Evolutionary conservation across 2,888 invertebrate species (phyloP), one percentile per base, ranked within the genome.

Genomic region (Tipula unca): DNA sequence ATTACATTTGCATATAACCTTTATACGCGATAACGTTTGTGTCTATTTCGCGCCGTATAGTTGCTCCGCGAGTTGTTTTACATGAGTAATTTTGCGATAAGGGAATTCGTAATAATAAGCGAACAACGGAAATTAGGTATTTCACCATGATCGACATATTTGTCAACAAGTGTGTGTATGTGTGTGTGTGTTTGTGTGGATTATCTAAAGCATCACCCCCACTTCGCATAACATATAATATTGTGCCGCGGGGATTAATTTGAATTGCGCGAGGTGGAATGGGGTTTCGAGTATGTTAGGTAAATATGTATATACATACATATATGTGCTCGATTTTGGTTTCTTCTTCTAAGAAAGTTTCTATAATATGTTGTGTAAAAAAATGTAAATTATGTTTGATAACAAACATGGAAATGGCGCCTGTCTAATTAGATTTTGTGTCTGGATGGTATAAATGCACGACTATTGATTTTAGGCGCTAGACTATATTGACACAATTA

Each of bases 341-440:
- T 25, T 69, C 20, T 8, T 13, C 25, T 69, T 13, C 20, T 13
- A 69, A 69, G 69, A 69, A 69, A 20, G 48, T 69, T 4, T 25
- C 13, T 39, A 8, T 13, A 36, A 17, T 69, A 10, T 25, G 69
- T 17, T 8, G 20, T 13, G 25, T 13, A 69, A 69, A 6, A 25
- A 54, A 54, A 54, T 54, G 48, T 54, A 54, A 54, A 54, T 54
- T 69, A 69, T 69, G 69, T 69, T 69, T 69, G 69, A 69, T 69
- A 69, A 69, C 69, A 69, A 69, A 69, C 13, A 69, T 25, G 25
- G 25, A 25, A 69, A 25, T 69, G 69, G 69, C 69, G 69, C 69
- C 69, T 20, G 25, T 25, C 69, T 69, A 69, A 69, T 69, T 69
- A 69, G 25, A 69, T 69, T 69, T 69, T 69, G 25, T 25, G 25